Percentiles rank a stretch among this genome's conserved stretches.
These are phyloP conservation scores for Diadegma fenestrale DNA, from an alignment of 2,888 invertebrate genomes.

Conservation along the genomic window DNA sequence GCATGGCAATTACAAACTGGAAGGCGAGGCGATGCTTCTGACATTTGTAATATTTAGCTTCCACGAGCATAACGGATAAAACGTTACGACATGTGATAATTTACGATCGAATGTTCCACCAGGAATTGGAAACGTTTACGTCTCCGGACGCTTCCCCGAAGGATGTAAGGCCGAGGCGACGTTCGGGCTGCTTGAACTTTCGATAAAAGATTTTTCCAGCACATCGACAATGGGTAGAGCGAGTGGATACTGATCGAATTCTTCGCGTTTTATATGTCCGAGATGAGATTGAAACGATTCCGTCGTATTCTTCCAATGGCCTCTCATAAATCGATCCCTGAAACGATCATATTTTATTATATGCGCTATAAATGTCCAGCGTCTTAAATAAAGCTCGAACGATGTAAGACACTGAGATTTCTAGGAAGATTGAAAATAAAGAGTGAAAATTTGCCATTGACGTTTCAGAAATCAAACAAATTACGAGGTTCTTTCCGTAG, in stretches of 20 bases:
- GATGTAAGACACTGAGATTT: constrained; percentile 36
- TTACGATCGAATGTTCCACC: constrained; percentile 7
- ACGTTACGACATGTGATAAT: constrained; percentile 22
- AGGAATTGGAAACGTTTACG: constrained; percentile 16
- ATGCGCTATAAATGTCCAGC: constrained; percentile 37
- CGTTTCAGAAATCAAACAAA: background rate
- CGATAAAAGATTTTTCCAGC: constrained; percentile 23
- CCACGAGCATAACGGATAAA: constrained; percentile 3
- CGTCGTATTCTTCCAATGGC: constrained; percentile 21
- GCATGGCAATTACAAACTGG: background rate
- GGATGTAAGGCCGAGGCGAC: constrained; percentile 5
- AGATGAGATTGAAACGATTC: constrained; percentile 37
- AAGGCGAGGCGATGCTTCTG: background rate
- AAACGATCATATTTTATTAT: constrained; percentile 54
- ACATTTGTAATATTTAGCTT: constrained; percentile 8
- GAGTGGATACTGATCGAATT: constrained; percentile 30
- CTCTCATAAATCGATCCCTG: constrained; percentile 34
- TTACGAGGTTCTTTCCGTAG: constrained; percentile 14
- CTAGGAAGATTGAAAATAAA: constrained; percentile 7
- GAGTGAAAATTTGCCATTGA: constrained; percentile 2
- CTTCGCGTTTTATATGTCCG: background rate
- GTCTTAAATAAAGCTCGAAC: background rate
- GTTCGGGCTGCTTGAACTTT: constrained; percentile 1
- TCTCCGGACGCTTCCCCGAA: background rate
- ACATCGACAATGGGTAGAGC: background rate